Percentiles rank a stretch among this genome's conserved stretches.
These are phyloP conservation scores for Gadopsis bispinosus DNA, from an alignment of 2,797 vertebrate genomes.

Conservation along the genomic window DNA sequence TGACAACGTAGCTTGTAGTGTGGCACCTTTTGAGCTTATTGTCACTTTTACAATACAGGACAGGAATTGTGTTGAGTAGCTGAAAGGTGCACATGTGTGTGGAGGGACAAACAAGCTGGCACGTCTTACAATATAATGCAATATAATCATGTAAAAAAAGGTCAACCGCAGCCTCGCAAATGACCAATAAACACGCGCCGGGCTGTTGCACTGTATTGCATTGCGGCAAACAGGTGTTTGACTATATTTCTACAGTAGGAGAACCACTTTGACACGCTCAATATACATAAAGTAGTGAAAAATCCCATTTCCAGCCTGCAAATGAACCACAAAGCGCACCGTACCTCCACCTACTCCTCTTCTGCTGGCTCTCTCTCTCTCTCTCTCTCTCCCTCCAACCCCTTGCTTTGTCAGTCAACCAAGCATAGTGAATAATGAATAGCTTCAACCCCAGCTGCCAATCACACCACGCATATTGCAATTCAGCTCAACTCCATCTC, in stretches of 20 bases:
- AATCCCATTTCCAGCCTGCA: constrained; percentile 55
- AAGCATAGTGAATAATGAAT: constrained; percentile 79
- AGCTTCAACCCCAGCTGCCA: constrained; percentile 74
- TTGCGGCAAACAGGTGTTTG: constrained; percentile 18
- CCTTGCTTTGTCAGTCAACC: constrained; percentile 54
- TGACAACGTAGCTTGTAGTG: not conserved
- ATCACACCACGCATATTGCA: constrained; percentile 71
- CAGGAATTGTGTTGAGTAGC: not conserved
- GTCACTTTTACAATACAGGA: not conserved
- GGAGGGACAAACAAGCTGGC: not conserved
- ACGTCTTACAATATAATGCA: not conserved
- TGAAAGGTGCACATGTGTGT: constrained; percentile 1
- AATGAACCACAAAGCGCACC: constrained; percentile 53
- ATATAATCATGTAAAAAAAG: not conserved
- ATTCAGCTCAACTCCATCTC: constrained; percentile 65
- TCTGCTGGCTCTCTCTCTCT: constrained; percentile 47
- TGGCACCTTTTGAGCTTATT: not conserved
- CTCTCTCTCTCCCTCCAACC: not conserved
- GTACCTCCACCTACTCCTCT: constrained; percentile 69
- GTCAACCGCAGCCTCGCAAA: not conserved
- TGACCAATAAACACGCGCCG: not conserved
- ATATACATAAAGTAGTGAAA: constrained; percentile 27
- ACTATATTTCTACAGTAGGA: not conserved
- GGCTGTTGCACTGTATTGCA: not conserved
- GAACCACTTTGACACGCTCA: constrained; percentile 26